Base-by-base conservation (phyloP, 1,140 invertebrate species). In the Trachymyrmex cornetzi region DNA sequence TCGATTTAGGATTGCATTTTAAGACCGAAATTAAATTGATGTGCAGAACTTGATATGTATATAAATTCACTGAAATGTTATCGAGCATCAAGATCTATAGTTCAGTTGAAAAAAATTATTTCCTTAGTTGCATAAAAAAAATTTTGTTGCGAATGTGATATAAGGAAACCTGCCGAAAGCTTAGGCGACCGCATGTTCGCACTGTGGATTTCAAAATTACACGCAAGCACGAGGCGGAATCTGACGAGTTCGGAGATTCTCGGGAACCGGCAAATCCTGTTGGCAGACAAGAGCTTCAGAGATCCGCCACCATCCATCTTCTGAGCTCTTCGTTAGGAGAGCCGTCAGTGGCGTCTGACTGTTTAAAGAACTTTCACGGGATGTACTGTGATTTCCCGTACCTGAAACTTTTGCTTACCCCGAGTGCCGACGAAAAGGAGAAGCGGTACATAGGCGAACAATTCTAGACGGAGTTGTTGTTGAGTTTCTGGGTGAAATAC, bases 341-440 rank as follows among this genome's bases (percentile, higher is more conserved):
- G 57, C 64, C 80, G 86, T 87, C 86, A 84, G 67, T 87, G 80
- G 67, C 77, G 86, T 84, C 80, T 87, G 86, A 85, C 86, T 87
- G 80, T 87, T 87, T 87, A 87, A 87, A 84, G 79, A 87, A 87
- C 86, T 87, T 87, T 71, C 67, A 59, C 67, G 44, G 80, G 80
- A 74, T 84, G 80, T 72, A 74, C 86, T 84, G 53, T 74, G 80
- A 87, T 87, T 87, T 84, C 69, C 66, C 80, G 69, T 85, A 57
- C 74, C 48, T 77, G 61, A 85, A 85, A 85, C 72, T 85, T 85
- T 85, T 85, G 82, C 82, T 85, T 85, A 85, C 61, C 59, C 57
- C 55, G 69, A 61, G 71, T 57, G 81, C 74, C 69, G 80, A 74
- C 80, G 80, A 75, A 85, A 85, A 79, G 74, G 82, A 79, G 48